These are phyloP conservation scores for Helobdella robusta DNA, from an alignment of 2,888 invertebrate genomes.

Conservation along the genomic window DNA sequence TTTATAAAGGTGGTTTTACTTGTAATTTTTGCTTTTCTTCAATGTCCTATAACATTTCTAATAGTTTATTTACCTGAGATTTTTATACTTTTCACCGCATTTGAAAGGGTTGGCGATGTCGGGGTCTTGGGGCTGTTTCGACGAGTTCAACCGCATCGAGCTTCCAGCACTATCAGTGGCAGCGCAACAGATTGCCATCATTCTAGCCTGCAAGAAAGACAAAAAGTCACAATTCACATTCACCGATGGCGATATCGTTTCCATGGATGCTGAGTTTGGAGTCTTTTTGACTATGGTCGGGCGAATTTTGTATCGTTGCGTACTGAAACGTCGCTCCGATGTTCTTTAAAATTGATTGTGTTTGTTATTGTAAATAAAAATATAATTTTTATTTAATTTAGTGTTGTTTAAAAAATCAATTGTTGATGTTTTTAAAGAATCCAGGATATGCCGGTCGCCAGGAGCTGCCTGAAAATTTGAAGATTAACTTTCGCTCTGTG, in stretches of 20 bases:
- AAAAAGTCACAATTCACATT: constrained; percentile 80
- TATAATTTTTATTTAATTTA: too few species aligned
- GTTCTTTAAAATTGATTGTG: background rate
- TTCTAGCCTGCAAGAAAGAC: constrained; percentile 79
- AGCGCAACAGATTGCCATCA: constrained; percentile 87
- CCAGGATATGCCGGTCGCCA: constrained; percentile 51
- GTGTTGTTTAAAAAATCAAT: background rate
- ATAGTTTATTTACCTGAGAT: background rate
- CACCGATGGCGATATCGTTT: constrained; percentile 83
- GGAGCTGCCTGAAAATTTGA: constrained; percentile 51
- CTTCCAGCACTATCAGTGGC: constrained; percentile 86
- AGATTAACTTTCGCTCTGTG: constrained; percentile 50
- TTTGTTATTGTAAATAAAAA: too few species aligned
- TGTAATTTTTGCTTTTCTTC: background rate
- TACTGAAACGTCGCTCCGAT: background rate
- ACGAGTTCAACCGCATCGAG: constrained; percentile 61
- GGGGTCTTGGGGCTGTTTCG: constrained; percentile 51
- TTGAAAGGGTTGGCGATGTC: constrained; percentile 49
- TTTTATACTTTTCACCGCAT: background rate
- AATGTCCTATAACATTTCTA: background rate
- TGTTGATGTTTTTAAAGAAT: constrained; percentile 40
- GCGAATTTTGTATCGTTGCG: background rate
- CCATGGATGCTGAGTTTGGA: constrained; percentile 88
- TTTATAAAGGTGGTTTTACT: constrained; percentile 46
- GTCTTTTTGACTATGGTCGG: constrained; percentile 91